Conservation (phyloP, 2,888 invertebrate genomes). For the Temnothorax rugatulus region DNA sequence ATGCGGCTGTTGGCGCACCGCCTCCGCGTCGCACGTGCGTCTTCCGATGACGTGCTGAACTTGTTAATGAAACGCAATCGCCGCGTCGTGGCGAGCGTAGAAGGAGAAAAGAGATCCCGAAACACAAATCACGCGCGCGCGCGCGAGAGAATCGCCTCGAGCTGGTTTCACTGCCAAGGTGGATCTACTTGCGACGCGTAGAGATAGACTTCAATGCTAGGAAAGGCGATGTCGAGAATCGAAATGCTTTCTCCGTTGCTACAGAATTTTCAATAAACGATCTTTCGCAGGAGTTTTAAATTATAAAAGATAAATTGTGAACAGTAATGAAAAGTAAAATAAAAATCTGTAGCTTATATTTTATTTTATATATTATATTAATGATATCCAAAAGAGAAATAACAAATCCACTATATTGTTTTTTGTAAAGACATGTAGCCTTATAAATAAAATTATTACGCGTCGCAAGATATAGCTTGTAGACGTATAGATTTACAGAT, state of each 20-base stretch:
- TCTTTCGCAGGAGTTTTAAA: neutral
- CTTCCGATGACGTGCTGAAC: slow-evolving; percentile 44
- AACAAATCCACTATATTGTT: neutral
- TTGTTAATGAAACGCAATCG: slow-evolving; percentile 68
- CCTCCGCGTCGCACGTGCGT: slow-evolving; percentile 56
- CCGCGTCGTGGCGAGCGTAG: slow-evolving; percentile 37
- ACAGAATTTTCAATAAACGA: neutral
- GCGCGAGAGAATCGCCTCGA: slow-evolving; percentile 57
- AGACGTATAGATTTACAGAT: neutral
- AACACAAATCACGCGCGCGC: slow-evolving; percentile 57
- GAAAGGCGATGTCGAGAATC: slow-evolving; percentile 24
- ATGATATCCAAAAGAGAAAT: neutral
- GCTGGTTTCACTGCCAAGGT: slow-evolving; percentile 70
- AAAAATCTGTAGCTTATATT: neutral
- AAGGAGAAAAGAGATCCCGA: slow-evolving; percentile 62
- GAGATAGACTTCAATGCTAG: slow-evolving; percentile 41
- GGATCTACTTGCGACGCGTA: slow-evolving; percentile 14
- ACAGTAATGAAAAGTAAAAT: neutral
- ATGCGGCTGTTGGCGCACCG: slow-evolving; percentile 1
- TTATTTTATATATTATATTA: neutral
- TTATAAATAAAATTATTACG: neutral
- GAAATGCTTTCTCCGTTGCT: slow-evolving; percentile 31
- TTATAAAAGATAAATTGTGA: neutral
- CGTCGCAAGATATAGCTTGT: neutral
- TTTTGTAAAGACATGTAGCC: neutral